Evolutionary conservation across 2,797 vertebrate species (phyloP).

Genomic region (Amphiprion clarkii): DNA sequence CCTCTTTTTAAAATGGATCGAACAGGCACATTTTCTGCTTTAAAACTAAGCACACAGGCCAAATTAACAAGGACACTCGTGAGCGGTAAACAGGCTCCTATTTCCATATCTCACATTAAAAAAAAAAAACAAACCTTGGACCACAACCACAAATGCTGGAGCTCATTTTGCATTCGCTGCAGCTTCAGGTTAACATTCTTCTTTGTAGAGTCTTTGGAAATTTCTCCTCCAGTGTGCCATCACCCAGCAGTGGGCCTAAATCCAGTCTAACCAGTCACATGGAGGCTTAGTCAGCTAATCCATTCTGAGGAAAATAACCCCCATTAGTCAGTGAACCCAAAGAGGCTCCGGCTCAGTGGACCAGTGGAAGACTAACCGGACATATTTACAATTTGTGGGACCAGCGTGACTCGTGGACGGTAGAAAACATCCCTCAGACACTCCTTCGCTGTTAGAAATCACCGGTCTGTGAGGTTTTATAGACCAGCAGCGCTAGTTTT

Average conservation of each 20-base stretch:
- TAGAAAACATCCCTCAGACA: slow-evolving; percentile 16
- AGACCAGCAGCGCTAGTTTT: slow-evolving; percentile 2
- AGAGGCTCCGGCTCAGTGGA: slow-evolving; percentile 45
- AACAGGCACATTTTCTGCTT: slow-evolving; percentile 13
- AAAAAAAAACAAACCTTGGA: background rate
- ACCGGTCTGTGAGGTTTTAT: background rate
- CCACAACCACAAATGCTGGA: background rate
- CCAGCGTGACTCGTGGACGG: slow-evolving; percentile 24
- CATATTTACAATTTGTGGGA: slow-evolving; percentile 19
- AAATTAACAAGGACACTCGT: slow-evolving; percentile 13
- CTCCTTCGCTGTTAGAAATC: slow-evolving; percentile 15
- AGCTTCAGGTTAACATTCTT: slow-evolving; percentile 10
- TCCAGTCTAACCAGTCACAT: slow-evolving; percentile 81
- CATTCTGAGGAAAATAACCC: slow-evolving; percentile 73
- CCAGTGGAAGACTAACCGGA: slow-evolving; percentile 33
- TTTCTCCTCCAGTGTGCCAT: slow-evolving; percentile 49
- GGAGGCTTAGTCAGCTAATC: slow-evolving; percentile 84
- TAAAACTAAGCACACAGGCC: slow-evolving; percentile 14
- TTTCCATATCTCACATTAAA: background rate
- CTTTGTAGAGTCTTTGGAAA: slow-evolving; percentile 46
- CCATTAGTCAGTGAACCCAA: slow-evolving; percentile 63
- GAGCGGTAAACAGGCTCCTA: slow-evolving; percentile 6
- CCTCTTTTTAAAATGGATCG: background rate
- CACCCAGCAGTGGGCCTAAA: slow-evolving; percentile 65
- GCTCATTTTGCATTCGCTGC: background rate